Evolutionary conservation across 92 coral and sea anemone genomes (phyloP).

Genomic region (Diadumene lineata): DNA sequence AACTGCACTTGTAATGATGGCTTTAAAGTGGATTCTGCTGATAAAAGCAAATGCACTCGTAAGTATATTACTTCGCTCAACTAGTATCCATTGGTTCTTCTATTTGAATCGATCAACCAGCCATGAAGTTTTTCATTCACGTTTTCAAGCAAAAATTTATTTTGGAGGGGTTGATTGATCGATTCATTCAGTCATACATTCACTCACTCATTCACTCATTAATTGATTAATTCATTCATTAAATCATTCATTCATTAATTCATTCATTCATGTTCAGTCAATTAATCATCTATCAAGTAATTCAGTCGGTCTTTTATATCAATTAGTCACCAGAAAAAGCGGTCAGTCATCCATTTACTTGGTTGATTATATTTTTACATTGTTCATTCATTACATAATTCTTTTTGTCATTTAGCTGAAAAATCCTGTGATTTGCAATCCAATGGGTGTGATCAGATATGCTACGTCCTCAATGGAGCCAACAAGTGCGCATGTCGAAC

Average conservation of each 20-base stretch:
- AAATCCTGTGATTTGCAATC: conserved; percentile 8
- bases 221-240: neutral
- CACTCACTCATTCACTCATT: neutral
- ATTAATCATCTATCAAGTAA: neutral
- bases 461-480: conserved; percentile 22
- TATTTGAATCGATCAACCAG: neutral
- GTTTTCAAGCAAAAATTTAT: neutral
- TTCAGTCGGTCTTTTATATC: neutral
- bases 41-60: conserved; percentile 54
- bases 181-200: neutral
- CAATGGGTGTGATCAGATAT: conserved; percentile 37
- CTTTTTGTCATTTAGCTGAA: conserved; percentile 11
- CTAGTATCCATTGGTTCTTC: neutral
- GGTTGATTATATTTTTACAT: neutral
- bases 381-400: neutral
- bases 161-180: neutral
- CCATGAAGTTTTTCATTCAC: neutral
- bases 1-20: conserved; percentile 45
- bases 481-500: conserved; percentile 36
- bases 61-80: conserved; percentile 5
- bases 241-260: neutral
- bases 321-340: neutral
- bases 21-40: conserved; percentile 46
- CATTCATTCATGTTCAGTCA: neutral
- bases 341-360: neutral